Evolutionary conservation across 2,113 vertebrate genomes (phyloP), one percentile per base, ranked within the genome.

Genomic region (Zosterops hypoxanthus): DNA sequence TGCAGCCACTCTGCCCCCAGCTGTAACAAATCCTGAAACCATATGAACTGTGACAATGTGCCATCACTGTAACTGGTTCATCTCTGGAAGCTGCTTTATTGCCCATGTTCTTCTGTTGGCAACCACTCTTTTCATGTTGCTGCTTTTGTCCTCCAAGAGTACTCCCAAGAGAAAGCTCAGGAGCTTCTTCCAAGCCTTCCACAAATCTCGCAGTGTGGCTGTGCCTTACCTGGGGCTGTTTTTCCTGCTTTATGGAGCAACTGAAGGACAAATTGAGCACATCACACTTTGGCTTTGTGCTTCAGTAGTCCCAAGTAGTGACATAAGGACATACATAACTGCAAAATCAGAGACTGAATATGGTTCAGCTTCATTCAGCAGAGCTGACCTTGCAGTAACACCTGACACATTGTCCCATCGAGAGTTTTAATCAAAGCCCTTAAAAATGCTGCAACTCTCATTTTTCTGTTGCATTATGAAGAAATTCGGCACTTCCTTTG

Each of bases 381-480:
- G 47, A 83, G 63, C 80, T 90, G 86, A 94, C 64, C 69, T 95
- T 90, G 64, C 81, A 94, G 11, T 59, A 73, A 73, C 44, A 88
- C 39, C 76, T 77, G 36, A 86, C 1, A 0, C 65, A 77, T 72
- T 88, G 71, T 80, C 63, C 75, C 39, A 47, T 4, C 9, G 68
- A 86, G 82, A 73, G 59, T 61, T 86, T 39, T 60, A 79, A 76
- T 69, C 76, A 89, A 83, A 80, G 44, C 52, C 29, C 24, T 85
- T 85, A 47, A 63, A 89, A 91, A 87, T 89, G 68, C 56, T 33
- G 29, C 39, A 70, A 36, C 31, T 6, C 36, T 56, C 80, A 6
- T 52, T 96, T 81, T 90, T 73, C 33, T 81, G 28, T 88, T 92
- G 52, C 68, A 66, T 72, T 91, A 56, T 28, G 60, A 64, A 88